Base-by-base conservation (phyloP, 1,140 invertebrate genomes). In the Drosophila mojavensis region DNA sequence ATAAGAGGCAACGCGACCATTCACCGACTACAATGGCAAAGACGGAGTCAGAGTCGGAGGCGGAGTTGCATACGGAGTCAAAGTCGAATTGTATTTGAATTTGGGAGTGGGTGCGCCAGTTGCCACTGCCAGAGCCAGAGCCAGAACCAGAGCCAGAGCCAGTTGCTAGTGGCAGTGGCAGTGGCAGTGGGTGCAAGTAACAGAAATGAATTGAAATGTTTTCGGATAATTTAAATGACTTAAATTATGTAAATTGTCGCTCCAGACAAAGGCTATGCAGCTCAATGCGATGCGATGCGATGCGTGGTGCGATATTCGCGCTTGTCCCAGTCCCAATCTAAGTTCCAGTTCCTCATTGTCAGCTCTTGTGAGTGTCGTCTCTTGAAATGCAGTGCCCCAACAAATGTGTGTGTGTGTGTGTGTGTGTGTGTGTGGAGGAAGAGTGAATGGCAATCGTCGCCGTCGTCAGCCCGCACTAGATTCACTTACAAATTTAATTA, bases 401-500 rank as follows among this genome's bases (percentile, higher is more conserved):
- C 28, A 10, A 41, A 65, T 13, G 20, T 3, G 20, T 2, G 20
- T 24, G 20, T 24, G 20, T 24, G 17, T 17, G 17, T 17, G 17
- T 13, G 20, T 3, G 20, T 2, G 20, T 24, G 20, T 24, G 20
- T 24, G 41, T n/a, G 13, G 41, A 50, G 59, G 48, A 17, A 50
- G 48, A 53, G 48, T 15, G 26, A 36, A 28, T 11, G 13, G 58
- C 39, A 63, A 45, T 41, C 41, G 36, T 4, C 36, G 36, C 11
- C 41, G 54, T 47, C 45, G 43, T 47, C 63, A 59, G 75, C 83
- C 81, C 84, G 89, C 89, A 91, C 89, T 86, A 91, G 90, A 91
- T 91, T 91, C 90, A 88, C 90, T 91, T 91, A 91, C 90, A 91
- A 91, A 91, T 91, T 91, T 91, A 91, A 91, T 91, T 91, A 91